Evolutionary conservation across 1,140 invertebrate species (phyloP), one percentile per base, ranked within the genome.

Genomic region (Tribolium castaneum): DNA sequence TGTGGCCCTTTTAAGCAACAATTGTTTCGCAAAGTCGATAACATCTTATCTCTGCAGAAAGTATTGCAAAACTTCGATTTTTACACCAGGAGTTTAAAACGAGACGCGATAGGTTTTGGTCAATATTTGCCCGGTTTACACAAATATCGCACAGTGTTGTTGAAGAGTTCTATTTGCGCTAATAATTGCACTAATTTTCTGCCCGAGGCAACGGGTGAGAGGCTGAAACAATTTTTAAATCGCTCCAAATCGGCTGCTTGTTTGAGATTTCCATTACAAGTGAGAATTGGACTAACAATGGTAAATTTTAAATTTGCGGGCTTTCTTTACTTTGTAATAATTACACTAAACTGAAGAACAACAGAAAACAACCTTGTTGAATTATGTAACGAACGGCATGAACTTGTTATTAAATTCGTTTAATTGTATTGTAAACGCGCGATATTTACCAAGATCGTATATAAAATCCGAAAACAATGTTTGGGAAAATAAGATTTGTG

Each of bases 101-200:
- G 6, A 6, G 56, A 14, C 54, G 7, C 14, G 59, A 35, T n/a
- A 66, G 10, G 7, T 52, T 52, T 14, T 66, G 34, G 59, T 66
- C 59, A 66, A 66, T 66, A 66, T 66, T 66, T 66, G 59, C 35
- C 34, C 45, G 25, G 59, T 66, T 66, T 66, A 66, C 30, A 66
- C 30, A 66, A 66, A 66, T 66, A 66, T 66, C 35, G 30, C 35
- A 66, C 59, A 39, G 59, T 66, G 54, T 16, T 59, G 59, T 35
- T 66, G 59, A 35, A 13, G 59, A 13, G 59, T 22, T 34, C 34
- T 66, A 66, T 66, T 66, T 66, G 59, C 6, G 7, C 4, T 34
- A 34, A 35, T 66, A 66, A 66, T 66, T 66, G 59, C 35, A 66
- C 59, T 66, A 66, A 66, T 66, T 66, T 66, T 30, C 13, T 62